Evolutionary conservation across 2,888 invertebrate genomes (phyloP), one percentile per base, ranked within the genome.

Genomic region (Timema cristinae): DNA sequence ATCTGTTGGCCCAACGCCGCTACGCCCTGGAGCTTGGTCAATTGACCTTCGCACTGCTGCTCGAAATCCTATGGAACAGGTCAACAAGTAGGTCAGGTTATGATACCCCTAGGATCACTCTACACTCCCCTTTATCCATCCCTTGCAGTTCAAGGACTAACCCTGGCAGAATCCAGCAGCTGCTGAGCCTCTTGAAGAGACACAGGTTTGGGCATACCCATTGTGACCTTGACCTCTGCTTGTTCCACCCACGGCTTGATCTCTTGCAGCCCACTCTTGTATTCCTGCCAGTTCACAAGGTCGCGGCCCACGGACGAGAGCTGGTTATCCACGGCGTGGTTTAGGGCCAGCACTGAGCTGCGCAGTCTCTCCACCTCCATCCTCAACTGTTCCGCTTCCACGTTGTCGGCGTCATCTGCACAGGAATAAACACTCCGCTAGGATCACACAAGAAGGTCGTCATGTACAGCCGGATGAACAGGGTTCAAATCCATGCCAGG

Each of bases 231-330:
- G n/a, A 90, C 83, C 84, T 97, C 96, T 16, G 93, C 92, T 80
- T 92, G 88, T 80, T 95, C 93, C 71, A 97, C 88, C 91, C 95
- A 94, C 0, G 95, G 95, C 80, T 92, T 91, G 69, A 96, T 88
- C 81, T 92, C 89, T 73, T 91, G 87, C 50, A 95, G 86, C 71
- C 89, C 90, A 66, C 88, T 86, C 82, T 95, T 93, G 81, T 94
- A 95, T 78, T 90, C 89, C 79, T 94, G 90, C 93, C 94, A 95
- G 76, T 91, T 92, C 54, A 89, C 88, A 67, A 95, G 84, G 80
- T 95, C 94, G 78, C 91, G 89, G 75, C 89, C 87, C 0, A 94
- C 90, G 5, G 90, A 86, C 77, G 89, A 88, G 11, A 91, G 89
- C 80, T 94, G 92, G 75, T 89, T 88, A 79, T 90, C 90, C 59